phyloP scores from a whole-genome alignment of 2,113 vertebrate genomes.

The Archocentrus centrarchus region DNA sequence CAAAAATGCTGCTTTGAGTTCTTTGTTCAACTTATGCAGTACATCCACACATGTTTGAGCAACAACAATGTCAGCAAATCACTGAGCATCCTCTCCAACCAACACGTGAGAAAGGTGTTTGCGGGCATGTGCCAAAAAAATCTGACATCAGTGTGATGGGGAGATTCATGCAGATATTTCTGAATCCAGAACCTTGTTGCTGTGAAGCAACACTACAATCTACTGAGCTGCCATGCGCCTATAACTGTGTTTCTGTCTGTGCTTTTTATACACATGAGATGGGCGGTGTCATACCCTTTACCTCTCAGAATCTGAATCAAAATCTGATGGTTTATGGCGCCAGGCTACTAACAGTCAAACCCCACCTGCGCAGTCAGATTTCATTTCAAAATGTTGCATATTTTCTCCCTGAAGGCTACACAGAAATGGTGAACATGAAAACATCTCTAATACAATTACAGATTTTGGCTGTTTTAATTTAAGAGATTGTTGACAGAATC shows the following conservation, averaged over 20 bases:
- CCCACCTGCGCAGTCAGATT: background rate
- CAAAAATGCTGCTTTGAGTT: background rate
- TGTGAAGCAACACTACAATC: background rate
- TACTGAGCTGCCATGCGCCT: background rate
- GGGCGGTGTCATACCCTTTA: background rate
- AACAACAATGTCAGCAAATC: no score
- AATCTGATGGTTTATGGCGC: background rate
- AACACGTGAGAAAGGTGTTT: background rate
- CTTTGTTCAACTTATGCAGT: background rate
- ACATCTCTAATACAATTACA: no score
- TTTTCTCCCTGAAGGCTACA: no score
- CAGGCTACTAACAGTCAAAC: background rate
- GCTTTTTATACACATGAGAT: background rate
- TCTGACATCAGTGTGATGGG: background rate
- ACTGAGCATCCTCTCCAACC: background rate
- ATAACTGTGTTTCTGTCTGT: background rate
- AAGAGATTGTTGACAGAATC: background rate
- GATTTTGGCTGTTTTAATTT: no score
- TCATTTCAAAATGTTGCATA: no score
- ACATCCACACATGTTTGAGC: background rate
- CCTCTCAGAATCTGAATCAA: background rate
- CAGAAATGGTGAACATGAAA: no score
- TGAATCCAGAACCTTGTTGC: background rate
- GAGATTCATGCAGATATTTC: background rate
- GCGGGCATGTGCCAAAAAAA: background rate